Conservation (phyloP, 2,113 vertebrate genomes). For the Sorex araneus region DNA sequence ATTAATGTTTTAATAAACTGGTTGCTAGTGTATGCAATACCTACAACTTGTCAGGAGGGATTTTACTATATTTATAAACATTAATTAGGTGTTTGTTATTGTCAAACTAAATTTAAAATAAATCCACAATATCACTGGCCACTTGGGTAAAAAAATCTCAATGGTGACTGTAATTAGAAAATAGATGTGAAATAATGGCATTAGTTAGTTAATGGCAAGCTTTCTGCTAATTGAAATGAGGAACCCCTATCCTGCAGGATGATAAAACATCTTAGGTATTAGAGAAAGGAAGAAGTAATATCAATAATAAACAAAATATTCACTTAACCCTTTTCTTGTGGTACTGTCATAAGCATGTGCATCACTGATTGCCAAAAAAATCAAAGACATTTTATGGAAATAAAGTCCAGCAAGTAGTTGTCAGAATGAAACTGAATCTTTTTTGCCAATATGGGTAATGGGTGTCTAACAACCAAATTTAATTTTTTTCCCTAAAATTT, state of each 20-base stretch:
- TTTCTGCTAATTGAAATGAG: constrained; percentile 90
- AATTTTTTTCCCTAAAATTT: neutral
- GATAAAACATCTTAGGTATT: constrained; percentile 81
- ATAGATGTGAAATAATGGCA: constrained; percentile 89
- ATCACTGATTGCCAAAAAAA: constrained; percentile 63
- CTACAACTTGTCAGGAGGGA: constrained; percentile 88
- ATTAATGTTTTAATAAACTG: constrained; percentile 92
- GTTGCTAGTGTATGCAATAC: constrained; percentile 89
- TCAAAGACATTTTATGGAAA: neutral
- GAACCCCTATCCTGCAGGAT: constrained; percentile 80
- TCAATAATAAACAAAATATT: constrained; percentile 66
- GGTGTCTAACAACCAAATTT: neutral
- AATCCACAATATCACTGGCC: constrained; percentile 90
- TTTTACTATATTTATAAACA: constrained; percentile 91
- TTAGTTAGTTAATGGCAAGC: constrained; percentile 89
- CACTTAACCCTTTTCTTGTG: constrained; percentile 62
- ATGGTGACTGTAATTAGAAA: constrained; percentile 92
- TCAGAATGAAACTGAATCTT: constrained; percentile 8
- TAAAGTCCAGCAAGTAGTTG: neutral
- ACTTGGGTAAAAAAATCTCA: constrained; percentile 90
- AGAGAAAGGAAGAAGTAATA: constrained; percentile 82
- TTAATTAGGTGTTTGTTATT: constrained; percentile 93
- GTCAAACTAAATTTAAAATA: constrained; percentile 91
- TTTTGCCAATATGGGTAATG: neutral
- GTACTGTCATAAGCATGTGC: constrained; percentile 17